Conservation (phyloP, 92 coral and sea anemone genomes). For the Porites rus region DNA sequence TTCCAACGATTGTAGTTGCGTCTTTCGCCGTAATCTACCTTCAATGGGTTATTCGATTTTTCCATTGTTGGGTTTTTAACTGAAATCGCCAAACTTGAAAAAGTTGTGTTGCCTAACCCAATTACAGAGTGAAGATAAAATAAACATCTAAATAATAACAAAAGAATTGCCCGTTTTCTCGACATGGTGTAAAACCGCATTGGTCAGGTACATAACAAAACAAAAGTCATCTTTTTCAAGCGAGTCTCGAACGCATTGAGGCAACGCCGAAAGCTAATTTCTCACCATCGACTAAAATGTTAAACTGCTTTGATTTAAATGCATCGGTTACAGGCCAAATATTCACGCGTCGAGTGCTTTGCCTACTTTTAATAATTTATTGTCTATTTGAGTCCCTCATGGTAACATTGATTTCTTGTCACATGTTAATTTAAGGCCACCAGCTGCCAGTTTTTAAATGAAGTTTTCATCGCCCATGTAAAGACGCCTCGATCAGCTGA, state of each 20-base stretch:
- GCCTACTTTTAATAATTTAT: constrained; percentile 27
- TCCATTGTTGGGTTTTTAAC: neutral
- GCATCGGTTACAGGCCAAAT: neutral
- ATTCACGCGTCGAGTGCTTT: neutral
- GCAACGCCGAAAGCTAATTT: neutral
- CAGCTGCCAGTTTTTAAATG: neutral
- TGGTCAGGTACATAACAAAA: neutral
- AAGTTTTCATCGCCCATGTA: neutral
- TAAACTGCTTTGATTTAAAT: neutral
- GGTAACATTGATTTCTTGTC: neutral
- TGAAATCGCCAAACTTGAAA: neutral
- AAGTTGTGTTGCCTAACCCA: neutral
- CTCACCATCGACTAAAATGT: neutral
- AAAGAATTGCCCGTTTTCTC: neutral
- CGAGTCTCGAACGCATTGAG: neutral
- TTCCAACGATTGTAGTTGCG: neutral
- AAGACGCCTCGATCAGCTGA: no score
- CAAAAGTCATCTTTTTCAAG: neutral
- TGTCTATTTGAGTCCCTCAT: neutral
- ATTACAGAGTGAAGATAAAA: neutral
- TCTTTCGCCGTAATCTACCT: neutral
- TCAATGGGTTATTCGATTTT: neutral
- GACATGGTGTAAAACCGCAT: constrained; percentile 4
- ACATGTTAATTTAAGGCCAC: neutral
- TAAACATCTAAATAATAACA: constrained; percentile 40